Evolutionary conservation across 2,888 invertebrate species (phyloP).

Genomic region (Habrosyne pyritoides): DNA sequence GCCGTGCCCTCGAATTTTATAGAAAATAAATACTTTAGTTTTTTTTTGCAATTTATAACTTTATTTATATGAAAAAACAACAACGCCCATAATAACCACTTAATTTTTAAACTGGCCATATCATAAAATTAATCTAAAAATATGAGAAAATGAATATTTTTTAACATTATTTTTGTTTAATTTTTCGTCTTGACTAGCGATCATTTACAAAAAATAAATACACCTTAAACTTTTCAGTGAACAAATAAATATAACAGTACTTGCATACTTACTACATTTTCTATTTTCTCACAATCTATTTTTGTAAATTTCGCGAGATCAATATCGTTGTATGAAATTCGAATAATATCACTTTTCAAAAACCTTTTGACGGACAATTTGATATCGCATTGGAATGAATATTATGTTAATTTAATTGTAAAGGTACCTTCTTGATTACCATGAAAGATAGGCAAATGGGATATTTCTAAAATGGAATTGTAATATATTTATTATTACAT

Average conservation of each 20-base stretch:
- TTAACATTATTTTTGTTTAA: not conserved
- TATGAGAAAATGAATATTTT: not conserved
- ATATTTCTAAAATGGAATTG: too few relatives aligned
- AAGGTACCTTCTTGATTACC: not conserved
- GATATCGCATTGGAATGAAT: too few relatives aligned
- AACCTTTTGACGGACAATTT: not conserved
- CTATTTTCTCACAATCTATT: not conserved
- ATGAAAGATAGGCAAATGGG: not conserved
- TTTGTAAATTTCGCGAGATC: not conserved
- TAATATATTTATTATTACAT: too few relatives aligned
- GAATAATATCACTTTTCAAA: not conserved
- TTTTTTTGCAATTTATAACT: not conserved
- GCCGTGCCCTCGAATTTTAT: not conserved
- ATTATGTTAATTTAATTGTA: not conserved
- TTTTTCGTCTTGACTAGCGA: slow-evolving; percentile 2
- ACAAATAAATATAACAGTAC: not conserved
- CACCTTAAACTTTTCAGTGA: not conserved
- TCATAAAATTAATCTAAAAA: not conserved
- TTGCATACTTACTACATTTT: too few relatives aligned
- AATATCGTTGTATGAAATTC: not conserved
- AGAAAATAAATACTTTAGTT: not conserved
- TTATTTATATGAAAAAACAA: not conserved
- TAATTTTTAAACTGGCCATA: slow-evolving; percentile 5
- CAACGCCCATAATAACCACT: not conserved
- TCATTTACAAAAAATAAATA: not conserved